These are phyloP conservation scores for Phalanger gymnotis DNA, from an alignment of 2,797 vertebrate genomes.

Conservation along the genomic window DNA sequence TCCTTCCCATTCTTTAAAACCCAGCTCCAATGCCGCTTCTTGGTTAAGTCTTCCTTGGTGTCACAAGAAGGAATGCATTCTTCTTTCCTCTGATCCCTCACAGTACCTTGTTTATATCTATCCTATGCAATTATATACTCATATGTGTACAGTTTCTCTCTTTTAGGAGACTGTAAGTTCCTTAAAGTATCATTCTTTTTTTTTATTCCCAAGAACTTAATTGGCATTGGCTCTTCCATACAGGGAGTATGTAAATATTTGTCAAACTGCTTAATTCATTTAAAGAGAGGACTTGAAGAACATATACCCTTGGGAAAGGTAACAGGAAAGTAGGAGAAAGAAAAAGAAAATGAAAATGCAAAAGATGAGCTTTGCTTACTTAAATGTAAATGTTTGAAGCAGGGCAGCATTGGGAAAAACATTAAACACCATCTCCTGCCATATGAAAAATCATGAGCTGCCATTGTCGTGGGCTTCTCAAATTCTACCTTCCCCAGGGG, in stretches of 20 bases:
- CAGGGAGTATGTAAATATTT: not conserved
- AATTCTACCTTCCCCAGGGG: not conserved
- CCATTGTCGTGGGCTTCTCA: not conserved
- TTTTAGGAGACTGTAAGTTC: not conserved
- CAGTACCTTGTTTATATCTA: not conserved
- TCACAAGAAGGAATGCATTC: not conserved
- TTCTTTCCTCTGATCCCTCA: not conserved
- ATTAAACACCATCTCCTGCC: not conserved
- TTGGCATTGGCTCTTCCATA: not conserved
- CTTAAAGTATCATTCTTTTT: not conserved
- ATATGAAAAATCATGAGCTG: not conserved
- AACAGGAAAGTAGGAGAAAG: not conserved
- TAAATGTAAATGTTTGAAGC: not conserved
- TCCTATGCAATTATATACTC: not conserved
- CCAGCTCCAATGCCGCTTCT: not conserved
- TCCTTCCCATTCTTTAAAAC: not conserved
- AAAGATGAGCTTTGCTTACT: not conserved
- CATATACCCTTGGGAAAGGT: not conserved
- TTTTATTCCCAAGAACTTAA: not conserved
- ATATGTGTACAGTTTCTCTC: not conserved
- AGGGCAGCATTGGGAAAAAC: not conserved
- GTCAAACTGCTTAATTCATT: not conserved
- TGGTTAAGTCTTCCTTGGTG: not conserved
- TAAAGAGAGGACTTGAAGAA: not conserved
- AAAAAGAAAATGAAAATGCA: not conserved